Base-by-base conservation (phyloP, 2,888 invertebrate genomes). In the Dascillus cervinus region DNA sequence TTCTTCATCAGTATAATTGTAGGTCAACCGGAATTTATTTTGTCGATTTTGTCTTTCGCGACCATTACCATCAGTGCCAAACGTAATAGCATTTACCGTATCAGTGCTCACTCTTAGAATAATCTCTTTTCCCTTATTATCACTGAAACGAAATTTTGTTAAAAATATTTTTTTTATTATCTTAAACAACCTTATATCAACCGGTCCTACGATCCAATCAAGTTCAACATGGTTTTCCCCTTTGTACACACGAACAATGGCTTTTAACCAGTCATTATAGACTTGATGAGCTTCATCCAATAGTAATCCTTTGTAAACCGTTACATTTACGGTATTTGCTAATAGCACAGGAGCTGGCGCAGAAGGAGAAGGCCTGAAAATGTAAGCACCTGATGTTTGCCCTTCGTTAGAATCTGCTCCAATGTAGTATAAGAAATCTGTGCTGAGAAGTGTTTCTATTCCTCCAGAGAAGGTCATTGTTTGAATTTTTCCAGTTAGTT, bases 51-150 rank as follows among this genome's bases (percentile, higher is more conserved):
- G 64, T 62, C 79, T 72, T 60, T 83, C 78, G n/a, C 86, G 62
- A 0, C 82, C 82, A 56, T 88, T 88, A 4, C 84, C 75, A 63
- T 88, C 88, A 0, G 87, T 88, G 60, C 71, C 83, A 62, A 85
- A 87, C 1, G 58, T 60, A 0, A 70, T 69, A 5, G 64, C 64
- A 11, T 67, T 73, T 9, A 70, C 45, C 1, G 89, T 56, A 46
- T 73, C 66, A 0, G 76, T 73, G 1, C 66, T 64, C 57, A 79
- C 83, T 8, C 76, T 64, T 3, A 72, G 73, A 4, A 88, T 73
- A 2, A 86, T 69, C 58, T 86, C 86, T 48, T 77, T 80, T 1
- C 83, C 82, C 1, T 72, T 53, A 23, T 69, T 65, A 8, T 64
- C 58, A 2, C 52, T 52, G 23, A 29, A 6, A 6, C 1, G n/a